Evolutionary conservation across 1,140 invertebrate genomes (phyloP).

Genomic region (Ridgeia piscesae): DNA sequence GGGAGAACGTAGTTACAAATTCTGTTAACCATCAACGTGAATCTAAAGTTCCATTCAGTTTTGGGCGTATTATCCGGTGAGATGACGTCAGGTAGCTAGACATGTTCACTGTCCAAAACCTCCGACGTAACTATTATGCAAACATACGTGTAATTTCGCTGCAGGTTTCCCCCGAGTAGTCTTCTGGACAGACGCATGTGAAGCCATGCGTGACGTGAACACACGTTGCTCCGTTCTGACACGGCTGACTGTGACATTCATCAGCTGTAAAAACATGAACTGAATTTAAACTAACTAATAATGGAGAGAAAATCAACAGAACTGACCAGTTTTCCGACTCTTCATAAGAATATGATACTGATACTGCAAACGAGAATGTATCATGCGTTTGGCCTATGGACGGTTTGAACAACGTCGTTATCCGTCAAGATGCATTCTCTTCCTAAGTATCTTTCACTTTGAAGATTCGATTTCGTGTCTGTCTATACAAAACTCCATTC

Average conservation of each 20-base stretch:
- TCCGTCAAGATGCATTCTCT: background rate
- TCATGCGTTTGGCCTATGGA: background rate
- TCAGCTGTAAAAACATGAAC: background rate
- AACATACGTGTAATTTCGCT: background rate
- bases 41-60: no score
- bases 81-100: no score
- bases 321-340: no score
- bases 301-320: no score
- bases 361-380: background rate
- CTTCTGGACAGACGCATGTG: slow-evolving; percentile 38
- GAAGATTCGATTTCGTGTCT: background rate
- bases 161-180: slow-evolving; percentile 34
- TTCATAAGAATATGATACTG: no score
- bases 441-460: background rate
- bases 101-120: no score
- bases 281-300: no score
- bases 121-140: background rate
- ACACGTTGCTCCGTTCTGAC: slow-evolving; percentile 47
- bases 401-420: background rate
- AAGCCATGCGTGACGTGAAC: slow-evolving; percentile 29
- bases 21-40: no score
- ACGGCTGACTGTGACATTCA: slow-evolving; percentile 3
- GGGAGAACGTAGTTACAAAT: no score
- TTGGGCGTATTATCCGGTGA: no score
- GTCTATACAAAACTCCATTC: no score